A percentile compares a stretch with the other conserved stretches of the same genome.
Conservation (phyloP, 2,113 vertebrate species). For the Pogona vitticeps region DNA sequence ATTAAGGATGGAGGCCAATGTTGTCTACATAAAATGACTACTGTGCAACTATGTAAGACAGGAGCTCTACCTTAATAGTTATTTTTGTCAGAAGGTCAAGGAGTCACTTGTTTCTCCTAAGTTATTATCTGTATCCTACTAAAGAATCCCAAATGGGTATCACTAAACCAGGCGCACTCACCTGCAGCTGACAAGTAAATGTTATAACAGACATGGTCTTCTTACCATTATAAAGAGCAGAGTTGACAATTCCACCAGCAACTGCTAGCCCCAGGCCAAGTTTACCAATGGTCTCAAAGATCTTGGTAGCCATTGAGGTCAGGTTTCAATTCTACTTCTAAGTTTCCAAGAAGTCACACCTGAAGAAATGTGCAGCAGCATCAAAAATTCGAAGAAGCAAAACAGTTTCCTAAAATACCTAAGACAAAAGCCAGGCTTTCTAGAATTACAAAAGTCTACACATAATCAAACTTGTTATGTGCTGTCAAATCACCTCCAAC, state of each 20-base stretch:
- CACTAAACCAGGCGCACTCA: neutral
- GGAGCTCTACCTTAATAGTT: neutral
- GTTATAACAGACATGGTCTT: neutral
- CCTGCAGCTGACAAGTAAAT: neutral
- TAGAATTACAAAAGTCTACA: neutral
- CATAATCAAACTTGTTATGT: too few relatives aligned
- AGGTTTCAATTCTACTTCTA: constrained; percentile 12
- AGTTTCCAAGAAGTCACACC: constrained; percentile 33
- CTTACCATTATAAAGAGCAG: constrained; percentile 94
- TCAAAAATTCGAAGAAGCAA: neutral
- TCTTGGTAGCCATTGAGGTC: constrained; percentile 80
- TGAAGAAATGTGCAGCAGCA: neutral
- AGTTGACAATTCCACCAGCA: constrained; percentile 91
- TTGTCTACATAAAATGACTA: neutral
- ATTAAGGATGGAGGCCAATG: neutral
- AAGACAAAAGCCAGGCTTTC: neutral
- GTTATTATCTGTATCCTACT: neutral
- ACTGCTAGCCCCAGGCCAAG: constrained; percentile 90
- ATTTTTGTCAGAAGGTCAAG: too few relatives aligned
- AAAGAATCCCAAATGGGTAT: neutral
- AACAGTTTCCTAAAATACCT: neutral
- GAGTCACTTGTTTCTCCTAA: neutral
- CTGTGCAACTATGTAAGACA: neutral
- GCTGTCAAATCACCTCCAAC: too few relatives aligned
- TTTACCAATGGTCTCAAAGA: constrained; percentile 94